phyloP scores from a whole-genome alignment of 2,888 invertebrate species.

The Spilosoma lubricipeda region DNA sequence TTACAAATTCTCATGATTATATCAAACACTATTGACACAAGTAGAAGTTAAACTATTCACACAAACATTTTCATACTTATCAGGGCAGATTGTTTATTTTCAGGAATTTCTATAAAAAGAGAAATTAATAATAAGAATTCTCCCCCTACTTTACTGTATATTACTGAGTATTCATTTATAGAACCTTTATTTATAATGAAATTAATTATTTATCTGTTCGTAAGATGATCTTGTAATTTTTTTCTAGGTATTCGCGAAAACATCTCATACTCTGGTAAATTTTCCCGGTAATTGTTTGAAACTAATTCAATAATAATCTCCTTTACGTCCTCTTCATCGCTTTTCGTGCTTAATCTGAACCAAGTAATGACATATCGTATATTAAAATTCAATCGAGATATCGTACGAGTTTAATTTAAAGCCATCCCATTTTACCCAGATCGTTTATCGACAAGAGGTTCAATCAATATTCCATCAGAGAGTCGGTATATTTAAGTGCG shows the following conservation, averaged over 20 bases:
- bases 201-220: neutral
- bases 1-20: too few species aligned
- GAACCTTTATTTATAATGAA: neutral
- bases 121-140: too few species aligned
- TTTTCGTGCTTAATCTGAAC: neutral
- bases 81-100: too few species aligned
- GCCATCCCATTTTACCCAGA: conserved; percentile 18
- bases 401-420: conserved; percentile 2
- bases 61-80: too few species aligned
- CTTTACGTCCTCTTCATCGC: neutral
- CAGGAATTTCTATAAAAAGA: too few species aligned
- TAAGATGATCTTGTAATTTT: neutral
- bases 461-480: conserved; percentile 52
- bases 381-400: conserved; percentile 4
- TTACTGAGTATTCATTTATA: neutral
- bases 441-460: conserved; percentile 27
- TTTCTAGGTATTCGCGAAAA: neutral
- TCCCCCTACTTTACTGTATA: too few species aligned
- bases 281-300: neutral
- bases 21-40: too few species aligned
- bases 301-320: neutral
- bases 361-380: neutral
- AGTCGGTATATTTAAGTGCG: conserved; percentile 44
- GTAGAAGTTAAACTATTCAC: too few species aligned
- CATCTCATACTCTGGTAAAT: neutral